A percentile compares a stretch with the other conserved stretches of the same genome.
Evolutionary conservation across 2,888 invertebrate genomes (phyloP).

Genomic region (Branchinecta sandiegonensis): DNA sequence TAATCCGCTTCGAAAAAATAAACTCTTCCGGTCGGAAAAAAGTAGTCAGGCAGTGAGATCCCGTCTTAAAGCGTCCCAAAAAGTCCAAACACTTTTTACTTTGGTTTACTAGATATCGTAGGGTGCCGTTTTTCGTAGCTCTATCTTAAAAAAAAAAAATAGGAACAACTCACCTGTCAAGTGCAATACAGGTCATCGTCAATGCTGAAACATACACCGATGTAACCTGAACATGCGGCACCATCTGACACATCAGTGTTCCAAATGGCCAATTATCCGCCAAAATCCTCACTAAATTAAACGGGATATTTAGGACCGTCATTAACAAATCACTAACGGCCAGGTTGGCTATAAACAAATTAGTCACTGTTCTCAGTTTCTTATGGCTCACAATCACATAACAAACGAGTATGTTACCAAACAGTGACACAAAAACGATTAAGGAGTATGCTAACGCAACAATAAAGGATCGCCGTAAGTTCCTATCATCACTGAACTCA

Average conservation of each 20-base stretch:
- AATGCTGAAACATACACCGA: conserved; percentile 37
- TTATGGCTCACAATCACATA: conserved; percentile 40
- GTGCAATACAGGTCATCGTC: conserved; percentile 36
- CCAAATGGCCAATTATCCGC: conserved; percentile 38
- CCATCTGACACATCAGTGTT: conserved; percentile 34
- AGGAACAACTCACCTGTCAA: conserved; percentile 33
- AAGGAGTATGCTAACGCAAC: conserved; percentile 34
- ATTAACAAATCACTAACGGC: conserved; percentile 36
- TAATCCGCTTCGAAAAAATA: too few species aligned
- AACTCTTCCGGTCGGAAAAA: too few species aligned
- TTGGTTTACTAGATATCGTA: background rate
- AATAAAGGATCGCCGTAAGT: conserved; percentile 24
- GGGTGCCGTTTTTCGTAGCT: conserved; percentile 30
- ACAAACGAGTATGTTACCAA: conserved; percentile 37
- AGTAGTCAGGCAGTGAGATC: too few species aligned
- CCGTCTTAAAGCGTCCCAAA: too few species aligned
- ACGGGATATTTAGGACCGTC: conserved; percentile 36
- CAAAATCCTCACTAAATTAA: conserved; percentile 35
- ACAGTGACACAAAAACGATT: conserved; percentile 37
- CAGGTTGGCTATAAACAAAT: conserved; percentile 42
- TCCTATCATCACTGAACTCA: background rate
- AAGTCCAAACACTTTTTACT: too few species aligned
- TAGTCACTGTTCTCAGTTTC: conserved; percentile 41
- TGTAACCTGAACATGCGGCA: conserved; percentile 36
- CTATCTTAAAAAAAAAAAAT: too few species aligned